These are phyloP conservation scores for Pocillopora meandrina DNA, from an alignment of 92 coral and sea anemone species.

Conservation along the genomic window DNA sequence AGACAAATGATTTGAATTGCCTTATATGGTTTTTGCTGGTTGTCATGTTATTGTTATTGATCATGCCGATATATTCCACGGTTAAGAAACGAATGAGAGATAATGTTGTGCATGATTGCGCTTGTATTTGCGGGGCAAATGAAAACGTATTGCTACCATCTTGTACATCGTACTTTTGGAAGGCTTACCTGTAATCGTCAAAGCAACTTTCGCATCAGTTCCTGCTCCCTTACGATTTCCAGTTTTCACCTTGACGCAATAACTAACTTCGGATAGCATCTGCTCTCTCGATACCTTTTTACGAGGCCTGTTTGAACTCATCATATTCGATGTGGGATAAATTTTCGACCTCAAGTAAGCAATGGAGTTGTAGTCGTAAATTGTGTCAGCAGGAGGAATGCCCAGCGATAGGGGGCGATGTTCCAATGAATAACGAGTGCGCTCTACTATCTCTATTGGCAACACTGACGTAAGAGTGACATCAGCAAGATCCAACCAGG, in stretches of 20 bases:
- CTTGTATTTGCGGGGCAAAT: too few relatives aligned
- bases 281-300: conserved; percentile 19
- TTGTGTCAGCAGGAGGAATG: conserved; percentile 74
- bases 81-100: too few relatives aligned
- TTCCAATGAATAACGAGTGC: conserved; percentile 64
- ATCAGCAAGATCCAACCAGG: conserved; percentile 94
- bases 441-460: conserved; percentile 66
- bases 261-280: conserved; percentile 23
- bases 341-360: conserved; percentile 56
- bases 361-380: conserved; percentile 80
- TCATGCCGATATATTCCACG: too few relatives aligned
- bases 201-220: conserved; percentile 55
- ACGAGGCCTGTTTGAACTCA: conserved; percentile 44
- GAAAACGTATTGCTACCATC: neutral
- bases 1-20: too few relatives aligned
- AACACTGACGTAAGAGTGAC: conserved; percentile 84
- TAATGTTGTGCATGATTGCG: too few relatives aligned
- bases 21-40: too few relatives aligned
- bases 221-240: conserved; percentile 67
- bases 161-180: neutral
- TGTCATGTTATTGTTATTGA: too few relatives aligned
- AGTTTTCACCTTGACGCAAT: conserved; percentile 60
- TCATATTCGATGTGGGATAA: conserved; percentile 49
- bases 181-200: conserved; percentile 72
- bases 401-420: conserved; percentile 48